Conservation (phyloP, 2,113 vertebrate species). For the Chionomys nivalis region DNA sequence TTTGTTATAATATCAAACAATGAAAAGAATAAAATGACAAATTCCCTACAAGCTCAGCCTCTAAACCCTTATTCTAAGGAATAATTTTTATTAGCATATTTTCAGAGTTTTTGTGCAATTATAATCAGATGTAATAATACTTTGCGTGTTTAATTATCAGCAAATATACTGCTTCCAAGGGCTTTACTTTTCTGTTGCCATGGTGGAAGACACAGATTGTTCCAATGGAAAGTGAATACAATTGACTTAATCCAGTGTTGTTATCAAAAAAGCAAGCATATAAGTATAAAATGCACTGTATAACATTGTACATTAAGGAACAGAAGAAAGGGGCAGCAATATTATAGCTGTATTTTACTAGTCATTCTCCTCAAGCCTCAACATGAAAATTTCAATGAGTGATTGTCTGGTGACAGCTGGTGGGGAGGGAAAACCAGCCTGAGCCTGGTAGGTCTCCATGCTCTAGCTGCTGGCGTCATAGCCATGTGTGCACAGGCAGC, state of each 20-base stretch:
- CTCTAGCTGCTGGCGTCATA: background rate
- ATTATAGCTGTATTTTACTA: background rate
- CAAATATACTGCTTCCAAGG: background rate
- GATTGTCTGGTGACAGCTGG: background rate
- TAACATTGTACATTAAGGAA: background rate
- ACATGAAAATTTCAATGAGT: background rate
- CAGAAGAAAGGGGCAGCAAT: background rate
- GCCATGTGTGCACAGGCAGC: background rate
- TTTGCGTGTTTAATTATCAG: slow-evolving; percentile 48
- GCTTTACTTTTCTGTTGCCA: slow-evolving; percentile 16
- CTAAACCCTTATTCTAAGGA: background rate
- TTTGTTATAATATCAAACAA: background rate
- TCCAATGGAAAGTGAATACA: background rate
- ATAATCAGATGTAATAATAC: background rate
- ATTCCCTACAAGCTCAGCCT: background rate
- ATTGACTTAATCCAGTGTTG: background rate
- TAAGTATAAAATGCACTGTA: background rate
- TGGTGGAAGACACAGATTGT: background rate
- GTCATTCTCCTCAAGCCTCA: background rate
- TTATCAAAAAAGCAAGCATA: background rate
- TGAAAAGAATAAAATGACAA: background rate
- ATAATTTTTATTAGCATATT: background rate
- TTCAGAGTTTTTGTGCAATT: background rate
- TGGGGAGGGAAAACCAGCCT: background rate
- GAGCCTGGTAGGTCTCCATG: too few relatives aligned